Percentiles rank a stretch among this genome's conserved stretches.
These are phyloP conservation scores for Cylas formicarius DNA, from an alignment of 1,140 invertebrate genomes.

Conservation along the genomic window DNA sequence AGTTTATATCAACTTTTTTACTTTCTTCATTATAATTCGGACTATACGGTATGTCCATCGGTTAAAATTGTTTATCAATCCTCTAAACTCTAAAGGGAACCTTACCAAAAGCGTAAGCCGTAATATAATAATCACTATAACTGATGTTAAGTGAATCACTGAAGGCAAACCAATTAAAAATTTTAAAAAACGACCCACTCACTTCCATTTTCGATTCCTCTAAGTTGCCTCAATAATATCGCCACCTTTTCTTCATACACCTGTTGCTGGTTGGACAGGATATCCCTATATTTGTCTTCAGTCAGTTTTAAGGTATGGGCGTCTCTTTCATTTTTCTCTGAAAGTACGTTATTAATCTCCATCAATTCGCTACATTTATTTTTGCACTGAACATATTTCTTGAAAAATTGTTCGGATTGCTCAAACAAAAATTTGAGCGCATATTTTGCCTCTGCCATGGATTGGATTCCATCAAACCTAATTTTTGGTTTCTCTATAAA, in stretches of 20 bases:
- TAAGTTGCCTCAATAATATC: conserved; percentile 35
- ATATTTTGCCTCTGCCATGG: conserved; percentile 58
- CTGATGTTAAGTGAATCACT: too few relatives aligned
- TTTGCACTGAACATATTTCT: conserved; percentile 41
- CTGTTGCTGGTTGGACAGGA: conserved; percentile 30
- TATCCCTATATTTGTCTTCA: conserved; percentile 38
- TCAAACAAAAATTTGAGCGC: conserved; percentile 55
- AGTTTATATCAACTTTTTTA: too few relatives aligned
- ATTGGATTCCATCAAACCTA: conserved; percentile 57
- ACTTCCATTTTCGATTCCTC: conserved; percentile 24
- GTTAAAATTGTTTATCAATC: too few relatives aligned
- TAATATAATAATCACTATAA: too few relatives aligned
- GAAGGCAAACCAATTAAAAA: too few relatives aligned
- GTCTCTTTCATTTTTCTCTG: conserved; percentile 42
- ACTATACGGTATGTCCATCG: too few relatives aligned
- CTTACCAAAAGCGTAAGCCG: too few relatives aligned
- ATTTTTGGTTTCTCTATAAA: conserved; percentile 46
- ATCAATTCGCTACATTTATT: conserved; percentile 46
- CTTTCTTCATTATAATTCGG: too few relatives aligned
- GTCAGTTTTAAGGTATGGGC: conserved; percentile 43
- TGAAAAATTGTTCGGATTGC: conserved; percentile 46
- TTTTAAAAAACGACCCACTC: conserved; percentile 12
- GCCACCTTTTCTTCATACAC: conserved; percentile 47
- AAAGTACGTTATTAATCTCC: conserved; percentile 47
- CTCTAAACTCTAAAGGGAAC: too few relatives aligned